phyloP scores from a whole-genome alignment of 1,140 invertebrate species.

The Apis laboriosa region DNA sequence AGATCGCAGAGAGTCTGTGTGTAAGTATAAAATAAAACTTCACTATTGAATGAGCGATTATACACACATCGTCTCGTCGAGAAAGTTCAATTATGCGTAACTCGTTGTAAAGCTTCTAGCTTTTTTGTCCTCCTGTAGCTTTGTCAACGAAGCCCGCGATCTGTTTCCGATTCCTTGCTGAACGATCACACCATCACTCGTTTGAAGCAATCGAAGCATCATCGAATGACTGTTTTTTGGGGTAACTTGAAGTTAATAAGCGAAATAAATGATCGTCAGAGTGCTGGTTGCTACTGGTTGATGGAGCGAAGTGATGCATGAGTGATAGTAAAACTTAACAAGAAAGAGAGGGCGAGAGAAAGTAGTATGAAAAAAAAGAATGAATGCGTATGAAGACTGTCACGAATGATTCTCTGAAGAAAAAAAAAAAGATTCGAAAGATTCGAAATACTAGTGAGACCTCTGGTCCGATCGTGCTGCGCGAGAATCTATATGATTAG shows the following conservation, averaged over 20 bases:
- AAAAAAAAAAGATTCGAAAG: conserved; percentile 42
- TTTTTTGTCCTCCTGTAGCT: conserved; percentile 33
- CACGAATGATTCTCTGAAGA: conserved; percentile 33
- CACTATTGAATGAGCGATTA: conserved; percentile 21
- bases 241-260: conserved; percentile 7
- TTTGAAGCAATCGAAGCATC: conserved; percentile 27
- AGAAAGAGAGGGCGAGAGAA: conserved; percentile 17
- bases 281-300: conserved; percentile 19
- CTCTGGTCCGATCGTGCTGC: conserved; percentile 58
- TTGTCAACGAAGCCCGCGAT: conserved; percentile 45
- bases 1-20: conserved; percentile 52
- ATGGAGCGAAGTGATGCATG: conserved; percentile 35
- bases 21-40: conserved; percentile 29
- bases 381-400: conserved; percentile 41
- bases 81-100: conserved; percentile 29
- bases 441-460: conserved; percentile 44
- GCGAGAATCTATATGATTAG: conserved; percentile 57
- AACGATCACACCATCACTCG: conserved; percentile 21
- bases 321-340: conserved; percentile 19
- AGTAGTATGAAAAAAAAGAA: conserved; percentile 17
- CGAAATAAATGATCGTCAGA: conserved; percentile 23
- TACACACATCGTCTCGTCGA: conserved; percentile 7
- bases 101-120: conserved; percentile 52
- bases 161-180: conserved; percentile 44
- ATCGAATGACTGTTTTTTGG: conserved; percentile 10